Evolutionary conservation across 2,797 vertebrate genomes (phyloP).

Genomic region (Poeciliopsis gracilis): DNA sequence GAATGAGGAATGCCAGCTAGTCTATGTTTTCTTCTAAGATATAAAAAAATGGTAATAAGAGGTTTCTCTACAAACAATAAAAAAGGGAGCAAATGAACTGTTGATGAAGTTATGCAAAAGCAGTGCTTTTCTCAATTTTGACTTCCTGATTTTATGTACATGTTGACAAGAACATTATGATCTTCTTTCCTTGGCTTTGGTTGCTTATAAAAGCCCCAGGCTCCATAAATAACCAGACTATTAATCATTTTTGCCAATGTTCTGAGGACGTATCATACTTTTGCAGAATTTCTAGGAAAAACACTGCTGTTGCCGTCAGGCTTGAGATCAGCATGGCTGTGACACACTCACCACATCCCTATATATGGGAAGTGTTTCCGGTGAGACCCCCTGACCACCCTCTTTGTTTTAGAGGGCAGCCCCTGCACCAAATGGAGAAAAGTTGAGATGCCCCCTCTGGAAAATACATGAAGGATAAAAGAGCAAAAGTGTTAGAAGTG

Average conservation of each 20-base stretch:
- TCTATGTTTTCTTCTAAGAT: not conserved
- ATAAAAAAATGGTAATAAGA: not conserved
- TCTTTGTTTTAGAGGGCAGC: conserved; percentile 80
- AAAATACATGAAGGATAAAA: conserved; percentile 64
- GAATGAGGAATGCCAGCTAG: not conserved
- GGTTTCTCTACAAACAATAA: not conserved
- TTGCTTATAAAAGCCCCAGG: not conserved
- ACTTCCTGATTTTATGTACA: not conserved
- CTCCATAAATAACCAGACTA: conserved; percentile 9
- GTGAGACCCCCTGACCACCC: conserved; percentile 55
- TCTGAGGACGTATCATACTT: not conserved
- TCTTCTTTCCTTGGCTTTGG: not conserved
- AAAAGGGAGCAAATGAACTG: not conserved
- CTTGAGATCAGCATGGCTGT: conserved; percentile 39
- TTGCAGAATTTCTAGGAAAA: conserved; percentile 1
- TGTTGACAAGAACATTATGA: conserved; percentile 2
- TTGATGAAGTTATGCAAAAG: conserved; percentile 31
- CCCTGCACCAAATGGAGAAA: conserved; percentile 86
- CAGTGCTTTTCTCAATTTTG: conserved; percentile 61
- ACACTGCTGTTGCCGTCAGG: conserved; percentile 24
- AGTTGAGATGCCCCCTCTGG: conserved; percentile 87
- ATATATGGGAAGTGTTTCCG: conserved; percentile 62
- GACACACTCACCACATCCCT: conserved; percentile 81
- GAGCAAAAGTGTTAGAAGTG: conserved; percentile 38
- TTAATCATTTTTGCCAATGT: conserved; percentile 7